A percentile compares a stretch with the other conserved stretches of the same genome.
Evolutionary conservation across 2,888 invertebrate species (phyloP).

Genomic region (Nomada lathburiana): DNA sequence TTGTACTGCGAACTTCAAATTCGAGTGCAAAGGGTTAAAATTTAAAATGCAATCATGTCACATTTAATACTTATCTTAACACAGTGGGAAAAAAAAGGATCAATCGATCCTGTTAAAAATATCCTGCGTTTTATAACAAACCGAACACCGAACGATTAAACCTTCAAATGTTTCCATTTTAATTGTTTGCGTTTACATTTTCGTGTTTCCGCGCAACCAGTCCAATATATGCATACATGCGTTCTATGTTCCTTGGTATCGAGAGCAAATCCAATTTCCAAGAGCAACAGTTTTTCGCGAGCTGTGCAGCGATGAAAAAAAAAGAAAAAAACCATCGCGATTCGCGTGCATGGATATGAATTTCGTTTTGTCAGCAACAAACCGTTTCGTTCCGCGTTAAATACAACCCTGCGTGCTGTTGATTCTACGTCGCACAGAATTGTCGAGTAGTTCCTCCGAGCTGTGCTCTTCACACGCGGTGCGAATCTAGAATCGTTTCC

Average conservation of each 20-base stretch:
- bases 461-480: not conserved
- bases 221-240: no score
- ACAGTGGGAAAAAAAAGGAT: no score
- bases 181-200: no score
- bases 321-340: conserved; percentile 9
- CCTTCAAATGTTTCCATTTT: no score
- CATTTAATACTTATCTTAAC: no score
- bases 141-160: no score
- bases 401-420: conserved; percentile 17
- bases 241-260: not conserved
- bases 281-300: conserved; percentile 25
- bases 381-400: conserved; percentile 39
- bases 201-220: no score
- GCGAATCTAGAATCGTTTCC: not conserved
- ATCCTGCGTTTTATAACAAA: no score
- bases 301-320: conserved; percentile 1
- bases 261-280: conserved; percentile 16
- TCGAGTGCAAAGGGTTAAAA: no score
- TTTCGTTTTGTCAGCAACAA: conserved; percentile 25
- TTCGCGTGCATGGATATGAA: conserved; percentile 19
- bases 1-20: no score
- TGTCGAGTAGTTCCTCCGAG: conserved; percentile 6
- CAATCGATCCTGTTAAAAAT: no score
- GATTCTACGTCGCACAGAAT: conserved; percentile 15
- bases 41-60: no score